A percentile compares a stretch with the other conserved stretches of the same genome.
Conservation (phyloP, 2,888 invertebrate genomes). For the Drosophila mayaguana region DNA sequence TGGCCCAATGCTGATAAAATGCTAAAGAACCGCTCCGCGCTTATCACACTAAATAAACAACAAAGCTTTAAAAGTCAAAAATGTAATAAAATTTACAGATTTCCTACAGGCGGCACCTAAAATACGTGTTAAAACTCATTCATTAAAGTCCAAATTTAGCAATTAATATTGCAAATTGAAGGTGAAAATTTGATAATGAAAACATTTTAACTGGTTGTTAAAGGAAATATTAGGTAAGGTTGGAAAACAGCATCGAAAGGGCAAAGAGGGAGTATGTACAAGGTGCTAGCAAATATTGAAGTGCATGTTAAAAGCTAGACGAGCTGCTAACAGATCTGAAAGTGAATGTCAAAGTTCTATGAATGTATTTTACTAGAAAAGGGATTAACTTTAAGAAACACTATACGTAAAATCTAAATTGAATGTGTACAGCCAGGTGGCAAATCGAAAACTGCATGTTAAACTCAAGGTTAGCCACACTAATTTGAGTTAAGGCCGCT, state of each 20-base stretch:
- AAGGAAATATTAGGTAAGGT: not conserved
- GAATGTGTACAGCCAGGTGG: not conserved
- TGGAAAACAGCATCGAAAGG: no score
- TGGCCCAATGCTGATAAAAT: conserved; percentile 62
- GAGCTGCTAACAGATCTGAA: not conserved
- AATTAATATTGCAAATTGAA: not conserved
- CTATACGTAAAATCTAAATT: not conserved
- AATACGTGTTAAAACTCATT: no score
- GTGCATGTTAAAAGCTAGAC: not conserved
- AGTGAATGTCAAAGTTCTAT: not conserved
- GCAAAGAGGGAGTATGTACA: no score
- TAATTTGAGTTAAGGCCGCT: not conserved
- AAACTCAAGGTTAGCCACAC: not conserved
- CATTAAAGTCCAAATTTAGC: not conserved
- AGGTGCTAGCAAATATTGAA: not conserved
- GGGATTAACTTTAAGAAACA: no score
- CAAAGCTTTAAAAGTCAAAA: conserved; percentile 12
- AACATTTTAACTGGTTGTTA: not conserved
- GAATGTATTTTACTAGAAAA: not conserved
- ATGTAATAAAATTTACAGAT: not conserved
- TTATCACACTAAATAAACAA: conserved; percentile 37
- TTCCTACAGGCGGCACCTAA: not conserved
- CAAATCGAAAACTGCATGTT: not conserved
- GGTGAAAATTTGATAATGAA: not conserved
- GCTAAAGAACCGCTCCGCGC: conserved; percentile 40